Conservation (phyloP, 2,797 vertebrate genomes). For the Cryptoprocta ferox region DNA sequence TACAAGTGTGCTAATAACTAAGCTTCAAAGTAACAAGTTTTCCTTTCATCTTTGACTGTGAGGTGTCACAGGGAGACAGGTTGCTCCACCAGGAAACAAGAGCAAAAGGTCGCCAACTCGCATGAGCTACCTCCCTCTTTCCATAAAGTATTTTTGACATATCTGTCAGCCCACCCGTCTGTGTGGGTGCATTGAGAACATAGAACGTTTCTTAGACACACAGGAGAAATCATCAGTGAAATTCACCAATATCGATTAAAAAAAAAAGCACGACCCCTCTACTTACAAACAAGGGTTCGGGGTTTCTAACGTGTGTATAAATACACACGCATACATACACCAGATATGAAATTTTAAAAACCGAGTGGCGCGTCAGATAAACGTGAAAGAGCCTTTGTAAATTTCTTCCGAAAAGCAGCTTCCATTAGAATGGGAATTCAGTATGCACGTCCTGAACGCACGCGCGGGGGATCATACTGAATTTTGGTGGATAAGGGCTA, state of each 20-base stretch:
- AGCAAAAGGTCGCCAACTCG: conserved; percentile 76
- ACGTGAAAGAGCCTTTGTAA: conserved; percentile 1
- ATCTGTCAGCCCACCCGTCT: conserved; percentile 77
- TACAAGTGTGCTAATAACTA: conserved; percentile 73
- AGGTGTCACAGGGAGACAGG: conserved; percentile 80
- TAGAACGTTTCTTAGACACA: conserved; percentile 84
- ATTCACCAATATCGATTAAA: conserved; percentile 68
- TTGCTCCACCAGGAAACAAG: conserved; percentile 59
- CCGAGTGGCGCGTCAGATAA: conserved; percentile 73
- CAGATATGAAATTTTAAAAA: conserved; percentile 28
- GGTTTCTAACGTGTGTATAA: conserved; percentile 36
- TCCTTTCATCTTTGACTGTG: conserved; percentile 76
- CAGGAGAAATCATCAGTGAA: conserved; percentile 80
- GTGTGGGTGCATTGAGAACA: conserved; percentile 82
- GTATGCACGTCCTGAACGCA: conserved; percentile 56
- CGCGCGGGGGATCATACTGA: conserved; percentile 72
- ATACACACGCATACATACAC: neutral
- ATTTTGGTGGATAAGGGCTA: conserved; percentile 86
- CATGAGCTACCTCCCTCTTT: conserved; percentile 85
- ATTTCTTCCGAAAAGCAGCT: conserved; percentile 68
- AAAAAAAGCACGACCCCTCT: conserved; percentile 52
- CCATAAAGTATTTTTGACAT: conserved; percentile 83
- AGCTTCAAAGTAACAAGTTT: conserved; percentile 73
- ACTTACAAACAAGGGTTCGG: conserved; percentile 24
- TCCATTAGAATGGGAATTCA: conserved; percentile 73